These are phyloP conservation scores for Chlorops oryzae DNA, from an alignment of 1,140 invertebrate species.

Conservation along the genomic window DNA sequence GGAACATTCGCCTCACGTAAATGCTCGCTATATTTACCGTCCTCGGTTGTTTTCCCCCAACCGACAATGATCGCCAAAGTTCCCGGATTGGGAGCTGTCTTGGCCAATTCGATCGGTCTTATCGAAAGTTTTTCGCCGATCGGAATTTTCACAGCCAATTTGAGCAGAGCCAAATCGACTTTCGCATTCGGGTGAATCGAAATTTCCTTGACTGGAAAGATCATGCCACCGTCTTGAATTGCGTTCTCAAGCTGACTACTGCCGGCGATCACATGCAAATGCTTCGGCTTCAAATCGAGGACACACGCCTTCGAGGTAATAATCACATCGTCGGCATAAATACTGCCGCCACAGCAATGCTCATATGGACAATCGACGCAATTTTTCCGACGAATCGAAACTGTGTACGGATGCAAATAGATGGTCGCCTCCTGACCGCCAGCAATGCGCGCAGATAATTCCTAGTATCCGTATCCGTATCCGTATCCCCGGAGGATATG, in stretches of 20 bases:
- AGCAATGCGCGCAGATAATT: slow-evolving; percentile 28
- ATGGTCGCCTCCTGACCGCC: slow-evolving; percentile 20
- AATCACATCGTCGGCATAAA: slow-evolving; percentile 38
- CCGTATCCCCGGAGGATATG: too few relatives aligned
- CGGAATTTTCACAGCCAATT: slow-evolving; percentile 21
- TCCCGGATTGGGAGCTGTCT: slow-evolving; percentile 15
- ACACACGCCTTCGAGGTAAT: slow-evolving; percentile 57
- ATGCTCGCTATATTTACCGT: slow-evolving; percentile 22
- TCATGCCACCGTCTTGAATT: slow-evolving; percentile 24
- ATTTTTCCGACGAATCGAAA: slow-evolving; percentile 26
- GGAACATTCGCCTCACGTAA: slow-evolving; percentile 43
- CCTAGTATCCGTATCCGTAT: too few relatives aligned
- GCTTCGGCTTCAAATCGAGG: slow-evolving; percentile 18
- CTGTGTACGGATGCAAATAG: slow-evolving; percentile 21
- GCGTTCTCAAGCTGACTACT: slow-evolving; percentile 18
- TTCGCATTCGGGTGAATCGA: slow-evolving; percentile 34
- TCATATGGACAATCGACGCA: slow-evolving; percentile 20
- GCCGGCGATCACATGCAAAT: slow-evolving; percentile 29
- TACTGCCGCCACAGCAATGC: slow-evolving; percentile 26
- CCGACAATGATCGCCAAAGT: slow-evolving; percentile 46
- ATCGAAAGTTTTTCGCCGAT: slow-evolving; percentile 12
- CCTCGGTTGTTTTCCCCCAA: slow-evolving; percentile 47
- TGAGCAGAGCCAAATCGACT: slow-evolving; percentile 32
- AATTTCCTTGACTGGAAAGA: slow-evolving; percentile 23
- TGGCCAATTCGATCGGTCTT: slow-evolving; percentile 32